Base-by-base conservation (phyloP, 2,113 vertebrate genomes). In the Mirza zaza region DNA sequence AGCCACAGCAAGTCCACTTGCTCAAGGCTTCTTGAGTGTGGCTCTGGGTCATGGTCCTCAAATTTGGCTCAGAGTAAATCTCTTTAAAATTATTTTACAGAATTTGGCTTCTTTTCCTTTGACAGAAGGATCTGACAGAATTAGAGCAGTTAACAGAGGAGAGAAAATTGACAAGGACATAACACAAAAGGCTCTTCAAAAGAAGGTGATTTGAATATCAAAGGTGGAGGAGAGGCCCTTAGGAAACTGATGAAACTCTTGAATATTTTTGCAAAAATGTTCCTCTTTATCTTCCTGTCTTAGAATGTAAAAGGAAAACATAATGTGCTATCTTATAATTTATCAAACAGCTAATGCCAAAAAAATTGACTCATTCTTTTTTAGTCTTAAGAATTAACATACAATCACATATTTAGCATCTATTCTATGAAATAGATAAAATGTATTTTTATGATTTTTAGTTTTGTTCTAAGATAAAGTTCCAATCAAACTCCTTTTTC, bases 131-230 rank as follows among this genome's bases (percentile, higher is more conserved):
- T n/a, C 32, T 52, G 84, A 65, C 79, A 71, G 57, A 79, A 89
- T 32, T 27, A 61, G 42, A 65, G 76, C 32, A 50, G n/a, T 75
- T 17, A 13, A 75, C 32, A 68, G 75, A 48, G 1, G 12, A 84
- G 65, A 55, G 61, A 39, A 83, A 97, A 87, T 10, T 23, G 34
- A 90, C 75, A 63, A 39, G 32, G 80, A 75, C 23, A 13, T 14
- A 67, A 79, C 59, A 71, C 3, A 63, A 1, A 36, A 57, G 17
- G 11, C 57, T 90, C 67, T 97, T 96, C 67, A 91, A 73, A 94
- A 77, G 61, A 93, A 94, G n/a, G n/a, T 52, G 18, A 93, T 97
- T 75, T 97, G 77, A 97, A 97, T 97, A 95, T 95, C 96, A 98
- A 95, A 97, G 85, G 63, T n/a, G 12, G 45, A 71, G 79, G 77